These are phyloP conservation scores for Menura novaehollandiae DNA, from an alignment of 2,113 vertebrate species.

Conservation along the genomic window DNA sequence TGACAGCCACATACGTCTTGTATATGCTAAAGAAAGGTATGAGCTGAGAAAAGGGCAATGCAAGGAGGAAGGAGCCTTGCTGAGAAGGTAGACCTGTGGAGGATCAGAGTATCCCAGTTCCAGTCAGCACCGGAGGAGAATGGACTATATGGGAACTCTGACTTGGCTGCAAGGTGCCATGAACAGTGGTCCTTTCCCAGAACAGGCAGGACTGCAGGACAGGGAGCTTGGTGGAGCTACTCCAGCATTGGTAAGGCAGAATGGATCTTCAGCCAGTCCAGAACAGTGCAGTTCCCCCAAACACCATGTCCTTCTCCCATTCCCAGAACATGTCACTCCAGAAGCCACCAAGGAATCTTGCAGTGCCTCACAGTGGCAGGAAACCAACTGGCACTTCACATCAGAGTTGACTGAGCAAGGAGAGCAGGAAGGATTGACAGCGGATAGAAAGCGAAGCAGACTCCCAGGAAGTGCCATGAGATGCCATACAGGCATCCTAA, in stretches of 20 bases:
- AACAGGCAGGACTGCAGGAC: not conserved
- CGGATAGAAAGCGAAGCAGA: not conserved
- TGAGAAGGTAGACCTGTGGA: not conserved
- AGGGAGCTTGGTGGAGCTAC: not conserved
- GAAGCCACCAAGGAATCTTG: not conserved
- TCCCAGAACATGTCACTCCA: not conserved
- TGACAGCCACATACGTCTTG: not conserved
- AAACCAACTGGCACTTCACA: not conserved
- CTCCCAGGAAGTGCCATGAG: not conserved
- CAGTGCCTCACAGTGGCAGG: constrained; percentile 39
- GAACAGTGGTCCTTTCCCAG: not conserved
- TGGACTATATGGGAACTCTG: not conserved
- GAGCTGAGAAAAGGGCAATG: not conserved
- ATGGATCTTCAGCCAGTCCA: not conserved
- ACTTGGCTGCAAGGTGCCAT: not conserved
- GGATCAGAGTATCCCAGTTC: not conserved
- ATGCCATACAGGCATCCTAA: not conserved
- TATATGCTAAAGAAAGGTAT: not conserved
- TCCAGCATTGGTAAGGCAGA: not conserved
- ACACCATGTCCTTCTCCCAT: not conserved
- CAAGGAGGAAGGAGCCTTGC: not conserved
- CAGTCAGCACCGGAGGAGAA: not conserved
- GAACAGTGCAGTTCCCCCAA: not conserved
- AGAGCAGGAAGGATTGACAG: not conserved
- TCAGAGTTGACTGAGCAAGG: not conserved